Percentiles rank a stretch among this genome's conserved stretches.
These are phyloP conservation scores for Halichoerus grypus DNA, from an alignment of 2,113 vertebrate species.

Conservation along the genomic window DNA sequence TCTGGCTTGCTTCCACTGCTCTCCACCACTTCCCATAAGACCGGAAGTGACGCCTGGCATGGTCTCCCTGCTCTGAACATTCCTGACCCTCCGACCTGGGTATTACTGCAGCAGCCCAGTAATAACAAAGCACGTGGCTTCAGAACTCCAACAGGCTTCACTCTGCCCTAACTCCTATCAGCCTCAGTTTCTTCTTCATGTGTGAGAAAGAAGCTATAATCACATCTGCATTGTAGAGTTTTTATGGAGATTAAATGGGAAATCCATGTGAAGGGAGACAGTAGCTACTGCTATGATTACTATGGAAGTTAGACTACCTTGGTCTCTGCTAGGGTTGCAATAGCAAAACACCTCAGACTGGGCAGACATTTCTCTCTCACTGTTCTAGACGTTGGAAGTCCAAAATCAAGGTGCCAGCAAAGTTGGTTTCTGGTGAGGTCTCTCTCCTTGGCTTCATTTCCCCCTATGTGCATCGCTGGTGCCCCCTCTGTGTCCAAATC, in stretches of 20 bases:
- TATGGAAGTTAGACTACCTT: background rate
- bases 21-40: background rate
- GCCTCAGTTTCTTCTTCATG: background rate
- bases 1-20: background rate
- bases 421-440: background rate
- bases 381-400: background rate
- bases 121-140: background rate
- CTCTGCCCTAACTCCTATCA: background rate
- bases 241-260: background rate
- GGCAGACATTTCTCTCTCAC: background rate
- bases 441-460: background rate
- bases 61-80: background rate
- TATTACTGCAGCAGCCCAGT: background rate
- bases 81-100: background rate
- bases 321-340: background rate
- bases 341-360: background rate
- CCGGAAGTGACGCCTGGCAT: background rate
- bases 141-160: background rate
- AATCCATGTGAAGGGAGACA: background rate
- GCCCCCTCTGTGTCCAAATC: background rate
- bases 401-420: background rate
- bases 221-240: background rate
- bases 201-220: background rate
- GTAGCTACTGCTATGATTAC: background rate
- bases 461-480: fast-evolving